phyloP scores from a whole-genome alignment of 2,797 vertebrate species.

The Cercopithecus mitis region DNA sequence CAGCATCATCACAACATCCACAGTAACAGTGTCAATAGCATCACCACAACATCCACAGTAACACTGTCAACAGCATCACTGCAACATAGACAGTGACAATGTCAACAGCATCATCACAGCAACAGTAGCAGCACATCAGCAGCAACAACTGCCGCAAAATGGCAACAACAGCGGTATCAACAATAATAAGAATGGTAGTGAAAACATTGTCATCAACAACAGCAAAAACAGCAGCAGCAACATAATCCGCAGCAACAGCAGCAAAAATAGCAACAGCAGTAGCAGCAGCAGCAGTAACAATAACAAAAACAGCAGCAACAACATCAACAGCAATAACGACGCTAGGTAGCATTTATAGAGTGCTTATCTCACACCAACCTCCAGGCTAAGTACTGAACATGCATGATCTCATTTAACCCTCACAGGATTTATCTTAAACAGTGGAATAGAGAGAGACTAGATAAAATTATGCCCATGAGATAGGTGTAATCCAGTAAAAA shows the following conservation, averaged over 20 bases:
- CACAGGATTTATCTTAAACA: background rate
- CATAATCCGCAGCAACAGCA: background rate
- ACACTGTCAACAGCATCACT: background rate
- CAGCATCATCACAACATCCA: background rate
- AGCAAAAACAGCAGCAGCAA: background rate
- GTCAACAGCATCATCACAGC: background rate
- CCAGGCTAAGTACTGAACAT: no score
- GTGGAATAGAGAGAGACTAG: no score
- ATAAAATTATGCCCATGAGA: no score
- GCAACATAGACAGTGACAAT: background rate
- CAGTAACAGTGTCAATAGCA: background rate
- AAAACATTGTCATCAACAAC: background rate
- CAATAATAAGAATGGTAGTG: background rate
- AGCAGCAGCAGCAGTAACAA: background rate
- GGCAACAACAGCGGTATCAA: background rate
- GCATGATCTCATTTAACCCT: background rate
- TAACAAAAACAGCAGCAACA: rapidly evolving
- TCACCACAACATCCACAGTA: background rate
- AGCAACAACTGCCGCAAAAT: background rate
- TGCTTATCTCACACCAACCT: background rate
- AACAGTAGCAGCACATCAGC: background rate
- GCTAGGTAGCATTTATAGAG: rapidly evolving
- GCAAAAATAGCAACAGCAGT: background rate
- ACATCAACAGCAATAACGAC: rapidly evolving
- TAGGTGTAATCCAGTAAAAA: background rate